Evolutionary conservation across 2,888 invertebrate species (phyloP).

Genomic region (Adelphocoris suturalis): DNA sequence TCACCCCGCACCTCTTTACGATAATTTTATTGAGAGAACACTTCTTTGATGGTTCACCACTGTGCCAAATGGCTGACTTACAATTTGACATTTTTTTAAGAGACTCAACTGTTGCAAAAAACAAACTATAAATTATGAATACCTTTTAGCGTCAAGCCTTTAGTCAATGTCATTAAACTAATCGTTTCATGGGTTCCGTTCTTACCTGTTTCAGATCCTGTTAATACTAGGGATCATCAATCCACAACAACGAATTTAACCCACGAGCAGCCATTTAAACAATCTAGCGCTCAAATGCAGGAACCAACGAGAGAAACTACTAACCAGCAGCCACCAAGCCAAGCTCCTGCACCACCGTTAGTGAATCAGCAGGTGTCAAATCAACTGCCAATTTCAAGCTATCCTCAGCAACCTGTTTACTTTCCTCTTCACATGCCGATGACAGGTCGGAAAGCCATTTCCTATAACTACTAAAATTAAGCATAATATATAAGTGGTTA

Average conservation of each 20-base stretch:
- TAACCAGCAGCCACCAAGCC: not conserved
- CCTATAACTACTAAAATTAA: too few relatives aligned
- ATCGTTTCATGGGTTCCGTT: too few relatives aligned
- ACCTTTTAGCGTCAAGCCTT: too few relatives aligned
- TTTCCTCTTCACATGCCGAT: constrained; percentile 25
- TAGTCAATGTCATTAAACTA: too few relatives aligned
- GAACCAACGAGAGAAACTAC: not conserved
- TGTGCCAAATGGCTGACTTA: too few relatives aligned
- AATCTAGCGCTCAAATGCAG: not conserved
- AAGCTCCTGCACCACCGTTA: not conserved
- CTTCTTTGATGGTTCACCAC: too few relatives aligned
- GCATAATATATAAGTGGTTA: too few relatives aligned
- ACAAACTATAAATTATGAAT: too few relatives aligned
- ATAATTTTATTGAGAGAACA: too few relatives aligned
- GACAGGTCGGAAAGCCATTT: not conserved
- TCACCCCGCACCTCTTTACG: too few relatives aligned
- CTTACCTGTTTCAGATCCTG: not conserved
- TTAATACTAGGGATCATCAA: not conserved
- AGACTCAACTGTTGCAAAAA: too few relatives aligned
- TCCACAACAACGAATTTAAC: not conserved
- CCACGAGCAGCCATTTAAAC: not conserved
- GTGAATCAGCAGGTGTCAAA: not conserved
- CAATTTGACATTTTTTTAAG: too few relatives aligned
- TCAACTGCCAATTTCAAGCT: not conserved
- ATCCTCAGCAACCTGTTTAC: not conserved